Percentiles rank a stretch among this genome's conserved stretches.
These are phyloP conservation scores for Microctenopoma lineatum DNA, from an alignment of 2,797 vertebrate species.

Conservation along the genomic window DNA sequence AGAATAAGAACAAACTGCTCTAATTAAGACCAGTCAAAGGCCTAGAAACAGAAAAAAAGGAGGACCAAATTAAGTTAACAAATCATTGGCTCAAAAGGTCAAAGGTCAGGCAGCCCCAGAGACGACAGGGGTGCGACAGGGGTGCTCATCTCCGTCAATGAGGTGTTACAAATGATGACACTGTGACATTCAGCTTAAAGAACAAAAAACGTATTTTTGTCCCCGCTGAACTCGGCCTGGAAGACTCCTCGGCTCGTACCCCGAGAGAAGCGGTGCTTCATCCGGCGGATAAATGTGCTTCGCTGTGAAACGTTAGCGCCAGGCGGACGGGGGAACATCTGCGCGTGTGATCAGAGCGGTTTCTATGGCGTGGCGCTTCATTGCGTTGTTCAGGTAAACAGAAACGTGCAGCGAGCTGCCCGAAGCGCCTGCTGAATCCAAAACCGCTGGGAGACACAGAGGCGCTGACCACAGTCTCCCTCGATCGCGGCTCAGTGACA, in stretches of 20 bases:
- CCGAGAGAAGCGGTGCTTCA: too few species aligned
- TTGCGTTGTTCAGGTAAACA: constrained; percentile 23
- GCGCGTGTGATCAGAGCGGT: constrained; percentile 14
- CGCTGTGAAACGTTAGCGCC: not conserved
- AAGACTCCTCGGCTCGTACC: too few species aligned
- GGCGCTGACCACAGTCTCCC: constrained; percentile 77
- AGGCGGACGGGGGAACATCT: constrained; percentile 7
- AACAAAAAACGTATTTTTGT: too few species aligned
- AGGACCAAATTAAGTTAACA: too few species aligned
- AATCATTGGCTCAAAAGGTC: not conserved
- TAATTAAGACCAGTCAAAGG: too few species aligned
- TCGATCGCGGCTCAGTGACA: constrained; percentile 77
- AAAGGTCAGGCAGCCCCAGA: constrained; percentile 2
- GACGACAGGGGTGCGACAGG: constrained; percentile 2
- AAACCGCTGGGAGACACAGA: constrained; percentile 59
- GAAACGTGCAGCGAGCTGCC: constrained; percentile 6
- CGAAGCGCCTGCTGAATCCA: too few species aligned
- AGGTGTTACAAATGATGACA: not conserved
- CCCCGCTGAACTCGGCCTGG: too few species aligned
- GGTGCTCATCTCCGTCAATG: constrained; percentile 18
- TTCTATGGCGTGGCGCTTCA: constrained; percentile 10
- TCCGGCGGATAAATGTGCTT: not conserved
- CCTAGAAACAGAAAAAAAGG: too few species aligned
- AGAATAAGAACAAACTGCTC: too few species aligned
- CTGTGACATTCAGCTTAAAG: too few species aligned